These are phyloP conservation scores for Drosophila rellima DNA, from an alignment of 2,888 invertebrate species.

Conservation along the genomic window DNA sequence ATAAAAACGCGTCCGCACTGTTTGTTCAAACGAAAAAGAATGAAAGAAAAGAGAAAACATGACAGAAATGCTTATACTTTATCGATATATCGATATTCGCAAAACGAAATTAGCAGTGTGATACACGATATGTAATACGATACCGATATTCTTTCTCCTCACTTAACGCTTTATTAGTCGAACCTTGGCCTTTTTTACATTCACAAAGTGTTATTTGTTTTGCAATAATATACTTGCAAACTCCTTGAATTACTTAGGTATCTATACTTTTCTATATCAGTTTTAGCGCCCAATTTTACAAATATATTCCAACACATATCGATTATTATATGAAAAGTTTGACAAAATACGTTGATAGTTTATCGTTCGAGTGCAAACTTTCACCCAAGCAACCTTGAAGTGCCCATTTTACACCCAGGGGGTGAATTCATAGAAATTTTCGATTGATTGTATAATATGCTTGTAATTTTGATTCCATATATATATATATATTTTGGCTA, in stretches of 20 bases:
- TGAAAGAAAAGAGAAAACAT: slow-evolving; percentile 53
- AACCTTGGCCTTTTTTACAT: neutral
- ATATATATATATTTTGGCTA: slow-evolving; percentile 69
- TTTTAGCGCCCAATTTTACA: neutral
- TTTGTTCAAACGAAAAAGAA: slow-evolving; percentile 50
- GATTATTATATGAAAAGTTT: neutral
- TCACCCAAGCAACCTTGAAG: neutral
- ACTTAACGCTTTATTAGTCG: neutral
- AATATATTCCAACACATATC: neutral
- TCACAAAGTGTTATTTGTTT: neutral
- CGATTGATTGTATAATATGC: neutral
- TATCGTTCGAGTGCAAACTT: neutral
- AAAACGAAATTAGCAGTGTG: neutral
- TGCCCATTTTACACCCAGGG: too few relatives aligned
- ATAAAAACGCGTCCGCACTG: slow-evolving; percentile 56
- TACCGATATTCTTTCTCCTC: slow-evolving; percentile 11
- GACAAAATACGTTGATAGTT: neutral
- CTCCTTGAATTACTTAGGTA: neutral
- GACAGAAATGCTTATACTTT: slow-evolving; percentile 33
- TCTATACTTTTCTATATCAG: too few relatives aligned
- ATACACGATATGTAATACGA: slow-evolving; percentile 11
- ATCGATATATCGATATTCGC: slow-evolving; percentile 52
- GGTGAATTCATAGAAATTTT: neutral
- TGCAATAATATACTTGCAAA: neutral
- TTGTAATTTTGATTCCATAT: slow-evolving; percentile 26